Evolutionary conservation across 2,797 vertebrate species (phyloP), one percentile per base, ranked within the genome.

Genomic region (Characodon lateralis): DNA sequence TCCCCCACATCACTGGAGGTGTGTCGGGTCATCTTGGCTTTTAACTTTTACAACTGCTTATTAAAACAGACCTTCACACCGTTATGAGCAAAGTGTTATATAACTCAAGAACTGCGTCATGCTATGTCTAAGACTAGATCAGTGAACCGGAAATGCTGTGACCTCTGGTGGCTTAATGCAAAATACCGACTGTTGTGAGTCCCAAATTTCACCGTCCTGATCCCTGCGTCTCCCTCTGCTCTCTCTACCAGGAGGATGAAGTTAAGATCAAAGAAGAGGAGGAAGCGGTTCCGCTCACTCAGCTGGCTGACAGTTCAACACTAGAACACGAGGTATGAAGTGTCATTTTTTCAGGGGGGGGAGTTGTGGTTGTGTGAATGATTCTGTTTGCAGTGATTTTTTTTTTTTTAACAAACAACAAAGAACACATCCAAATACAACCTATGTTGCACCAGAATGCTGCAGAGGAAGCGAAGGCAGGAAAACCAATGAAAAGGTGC

Each of bases 261-360:
- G 78, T 70, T 61, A 77, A 87, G 76, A 73, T 91, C 69, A 89
- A 91, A 88, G 88, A 88, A 26, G 92, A 94, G 73, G 93, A 93
- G 46, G 91, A 94, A 78, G 73, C 83, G 39, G 85, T 80, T 72
- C 77, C 89, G 16, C 69, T 93, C 72, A 90, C 88, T 82, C 92
- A 93, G 82, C 89, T 94, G 76, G 89, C 89, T 79, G 91, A 92
- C 80, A 94, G 92, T 83, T 94, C 92, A 20, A 88, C 92, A 5
- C 85, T 95, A 79, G 95, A 95, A 73, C 90, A 93, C 74, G 95
- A 96, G 95, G 95, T 94, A 74, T 9, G 6, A n/a, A 46, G 56
- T n/a, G 41, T 61, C 12, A 24, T 48, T 39, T 39, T 35, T 35
- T 35, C 35, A 4, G 35, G 35, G 35, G 35, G 35, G 35, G 35